Base-by-base conservation (phyloP, 2,888 invertebrate genomes). In the Micropterix aruncella region DNA sequence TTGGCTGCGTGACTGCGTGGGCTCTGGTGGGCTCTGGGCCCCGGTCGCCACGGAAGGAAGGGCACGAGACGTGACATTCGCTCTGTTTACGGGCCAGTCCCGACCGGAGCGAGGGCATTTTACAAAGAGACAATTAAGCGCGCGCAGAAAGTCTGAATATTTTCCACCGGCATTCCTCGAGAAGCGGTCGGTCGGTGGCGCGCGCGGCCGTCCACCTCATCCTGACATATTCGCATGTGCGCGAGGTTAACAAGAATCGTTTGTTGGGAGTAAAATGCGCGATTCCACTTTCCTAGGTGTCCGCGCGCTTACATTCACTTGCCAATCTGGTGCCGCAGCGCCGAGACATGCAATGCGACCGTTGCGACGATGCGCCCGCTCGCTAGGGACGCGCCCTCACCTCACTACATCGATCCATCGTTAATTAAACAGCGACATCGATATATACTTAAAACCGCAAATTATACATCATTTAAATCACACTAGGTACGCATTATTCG, bases 281-380 rank as follows among this genome's bases (percentile, higher is more conserved):
- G 12, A 15, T 40, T 51, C 50, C 46, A 52, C 46, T 52, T 54
- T 53, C 45, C 47, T 50, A 52, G 44, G 49, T 56, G 55, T 55
- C 57, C 52, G 45, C 39, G 40, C 42, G 37, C 12, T 44, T 43
- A 54, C 54, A 56, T 58, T 58, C 52, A 54, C 38, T 45, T 53
- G 57, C 54, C 57, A 57, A 50, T 58, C 55, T 51, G 19, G 46
- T 39, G 27, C 40, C 55, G 58, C 61, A 61, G 60, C 61, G 62
- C 61, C 60, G 58, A 55, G 56, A 56, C 59, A 60, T 61, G 55
- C 42, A 36, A 42, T 44, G 43, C 49, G 41, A 38, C 12, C 38
- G 46, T 48, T 47, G 50, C 49, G 50, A 47, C 54, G 48, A 48
- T 46, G 44, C 37, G n/a, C n/a, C n/a, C n/a, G n/a, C n/a, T n/a